A percentile compares a stretch with the other conserved stretches of the same genome.
Conservation (phyloP, 2,888 invertebrate species). For the Phyllotreta striolata region DNA sequence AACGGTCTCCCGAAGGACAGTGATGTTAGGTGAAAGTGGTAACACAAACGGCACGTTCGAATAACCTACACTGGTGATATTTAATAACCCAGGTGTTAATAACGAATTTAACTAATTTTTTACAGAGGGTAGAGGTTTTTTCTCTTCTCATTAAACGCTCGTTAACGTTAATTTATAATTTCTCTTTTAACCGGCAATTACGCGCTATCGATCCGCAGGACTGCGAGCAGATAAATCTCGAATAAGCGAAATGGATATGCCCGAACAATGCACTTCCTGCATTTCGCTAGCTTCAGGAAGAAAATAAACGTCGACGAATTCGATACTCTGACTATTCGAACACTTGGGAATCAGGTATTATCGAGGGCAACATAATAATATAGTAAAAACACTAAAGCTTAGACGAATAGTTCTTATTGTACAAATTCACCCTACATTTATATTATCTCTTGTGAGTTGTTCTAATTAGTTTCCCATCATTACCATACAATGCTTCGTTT, state of each 20-base stretch:
- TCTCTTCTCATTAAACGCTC: slow-evolving; percentile 26
- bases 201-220: slow-evolving; percentile 38
- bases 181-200: slow-evolving; percentile 40
- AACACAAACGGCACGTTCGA: slow-evolving; percentile 14
- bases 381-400: too few relatives aligned
- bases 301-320: slow-evolving; percentile 28
- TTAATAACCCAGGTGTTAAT: background rate
- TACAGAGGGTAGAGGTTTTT: too few relatives aligned
- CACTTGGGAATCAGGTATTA: slow-evolving; percentile 31
- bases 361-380: too few relatives aligned
- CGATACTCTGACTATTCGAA: slow-evolving; percentile 27
- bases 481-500: too few relatives aligned
- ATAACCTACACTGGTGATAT: slow-evolving; percentile 1
- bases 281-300: slow-evolving; percentile 39
- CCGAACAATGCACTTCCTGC: slow-evolving; percentile 43
- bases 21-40: slow-evolving; percentile 40
- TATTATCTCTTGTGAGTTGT: too few relatives aligned
- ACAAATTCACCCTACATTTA: too few relatives aligned
- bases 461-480: too few relatives aligned
- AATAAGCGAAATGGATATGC: slow-evolving; percentile 36
- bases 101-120: background rate
- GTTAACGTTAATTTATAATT: slow-evolving; percentile 39
- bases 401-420: too few relatives aligned
- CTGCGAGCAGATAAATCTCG: slow-evolving; percentile 41
- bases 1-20: slow-evolving; percentile 43